A percentile compares a stretch with the other conserved stretches of the same genome.
Conservation (phyloP, 2,797 vertebrate species). For the Hypotaenidia okinawae region DNA sequence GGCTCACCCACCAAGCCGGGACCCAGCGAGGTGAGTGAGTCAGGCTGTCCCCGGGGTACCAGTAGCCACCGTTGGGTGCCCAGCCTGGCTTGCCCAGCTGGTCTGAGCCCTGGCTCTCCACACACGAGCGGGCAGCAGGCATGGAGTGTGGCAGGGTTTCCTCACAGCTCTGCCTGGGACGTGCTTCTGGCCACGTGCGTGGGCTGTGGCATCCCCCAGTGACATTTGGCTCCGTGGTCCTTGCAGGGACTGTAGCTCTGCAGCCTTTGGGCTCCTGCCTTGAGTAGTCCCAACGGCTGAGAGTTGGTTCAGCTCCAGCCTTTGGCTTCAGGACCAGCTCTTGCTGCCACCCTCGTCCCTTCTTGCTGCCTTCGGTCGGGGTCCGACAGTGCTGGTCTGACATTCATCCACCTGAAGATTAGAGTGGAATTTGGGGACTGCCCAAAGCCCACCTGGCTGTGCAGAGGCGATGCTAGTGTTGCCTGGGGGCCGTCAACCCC, state of each 20-base stretch:
- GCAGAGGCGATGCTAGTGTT: accelerated
- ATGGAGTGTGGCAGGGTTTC: background rate
- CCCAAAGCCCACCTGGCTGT: background rate
- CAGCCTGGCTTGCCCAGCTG: background rate
- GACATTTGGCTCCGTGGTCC: accelerated
- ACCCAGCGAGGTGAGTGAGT: constrained; percentile 85
- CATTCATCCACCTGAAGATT: accelerated
- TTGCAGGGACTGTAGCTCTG: background rate
- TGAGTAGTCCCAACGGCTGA: background rate
- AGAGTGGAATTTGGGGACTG: background rate
- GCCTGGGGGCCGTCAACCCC: background rate
- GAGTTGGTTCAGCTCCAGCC: background rate
- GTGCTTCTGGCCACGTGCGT: accelerated
- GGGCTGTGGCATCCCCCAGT: background rate
- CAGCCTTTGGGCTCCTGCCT: background rate
- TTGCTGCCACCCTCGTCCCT: background rate
- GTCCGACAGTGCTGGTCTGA: background rate
- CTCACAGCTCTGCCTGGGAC: background rate
- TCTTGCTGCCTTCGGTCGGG: accelerated
- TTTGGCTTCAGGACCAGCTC: background rate
- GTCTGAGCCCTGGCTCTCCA: accelerated
- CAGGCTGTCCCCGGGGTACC: background rate
- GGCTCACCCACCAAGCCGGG: constrained; percentile 89
- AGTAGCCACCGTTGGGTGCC: background rate
- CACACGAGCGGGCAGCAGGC: background rate